Conservation (phyloP, 2,797 vertebrate species). For the Coluber constrictor region DNA sequence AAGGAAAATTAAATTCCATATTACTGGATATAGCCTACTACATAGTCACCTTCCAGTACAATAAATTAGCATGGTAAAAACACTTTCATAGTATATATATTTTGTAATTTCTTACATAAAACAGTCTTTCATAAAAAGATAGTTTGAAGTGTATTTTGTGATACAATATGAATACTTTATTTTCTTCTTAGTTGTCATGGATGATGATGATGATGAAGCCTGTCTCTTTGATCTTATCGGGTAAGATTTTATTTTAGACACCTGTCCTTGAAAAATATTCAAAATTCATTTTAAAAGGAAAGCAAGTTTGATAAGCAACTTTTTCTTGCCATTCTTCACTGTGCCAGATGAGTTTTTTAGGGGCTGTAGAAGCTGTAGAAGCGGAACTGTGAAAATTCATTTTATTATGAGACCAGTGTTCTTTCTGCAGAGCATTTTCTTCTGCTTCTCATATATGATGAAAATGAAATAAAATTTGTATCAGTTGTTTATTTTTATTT, state of each 20-base stretch:
- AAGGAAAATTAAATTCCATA: not conserved
- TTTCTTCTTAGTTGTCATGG: slow-evolving; percentile 92
- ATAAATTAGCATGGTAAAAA: not conserved
- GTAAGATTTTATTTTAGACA: slow-evolving; percentile 72
- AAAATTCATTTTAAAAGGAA: slow-evolving; percentile 11
- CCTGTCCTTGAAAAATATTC: not conserved
- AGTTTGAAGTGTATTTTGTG: not conserved
- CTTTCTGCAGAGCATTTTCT: not conserved
- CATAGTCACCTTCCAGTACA: not conserved
- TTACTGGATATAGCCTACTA: not conserved
- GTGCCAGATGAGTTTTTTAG: not conserved
- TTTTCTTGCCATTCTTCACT: not conserved
- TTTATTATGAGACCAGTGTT: not conserved
- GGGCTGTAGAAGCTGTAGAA: not conserved
- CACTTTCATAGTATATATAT: not conserved
- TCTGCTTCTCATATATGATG: not conserved
- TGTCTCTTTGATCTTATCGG: slow-evolving; percentile 99
- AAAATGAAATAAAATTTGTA: not conserved
- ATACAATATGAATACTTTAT: slow-evolving; percentile 37
- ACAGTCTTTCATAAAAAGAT: not conserved
- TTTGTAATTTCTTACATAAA: not conserved
- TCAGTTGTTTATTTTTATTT: not conserved
- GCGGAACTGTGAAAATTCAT: not conserved
- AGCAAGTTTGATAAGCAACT: not conserved
- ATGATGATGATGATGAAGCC: slow-evolving; percentile 98